Percentiles rank a stretch among this genome's conserved stretches.
phyloP scores from a whole-genome alignment of 1,140 invertebrate species.

The Hestina assimilis region DNA sequence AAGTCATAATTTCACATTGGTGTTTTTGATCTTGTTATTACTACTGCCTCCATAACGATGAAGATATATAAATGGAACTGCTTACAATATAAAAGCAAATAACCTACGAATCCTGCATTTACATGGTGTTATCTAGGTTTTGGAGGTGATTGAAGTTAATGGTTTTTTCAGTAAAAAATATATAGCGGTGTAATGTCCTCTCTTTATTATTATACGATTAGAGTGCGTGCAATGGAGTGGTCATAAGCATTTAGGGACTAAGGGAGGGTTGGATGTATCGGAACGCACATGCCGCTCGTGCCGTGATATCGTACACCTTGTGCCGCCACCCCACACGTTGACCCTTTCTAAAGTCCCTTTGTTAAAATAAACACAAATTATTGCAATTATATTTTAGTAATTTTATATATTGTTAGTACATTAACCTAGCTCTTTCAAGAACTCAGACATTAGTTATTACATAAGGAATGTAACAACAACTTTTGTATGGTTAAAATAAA shows the following conservation, averaged over 20 bases:
- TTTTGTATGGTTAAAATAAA: too few relatives aligned
- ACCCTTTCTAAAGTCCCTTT: slow-evolving; percentile 56
- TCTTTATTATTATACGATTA: slow-evolving; percentile 53
- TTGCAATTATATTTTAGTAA: slow-evolving; percentile 39
- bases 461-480: too few relatives aligned
- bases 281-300: slow-evolving; percentile 66
- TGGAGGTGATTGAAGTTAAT: too few relatives aligned
- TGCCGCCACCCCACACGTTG: slow-evolving; percentile 56
- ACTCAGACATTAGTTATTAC: neutral
- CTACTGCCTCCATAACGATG: too few relatives aligned
- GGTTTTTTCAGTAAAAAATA: too few relatives aligned
- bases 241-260: slow-evolving; percentile 37
- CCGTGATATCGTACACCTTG: slow-evolving; percentile 73
- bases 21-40: too few relatives aligned
- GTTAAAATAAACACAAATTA: slow-evolving; percentile 44
- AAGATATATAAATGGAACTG: too few relatives aligned
- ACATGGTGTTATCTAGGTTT: too few relatives aligned
- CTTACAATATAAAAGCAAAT: neutral
- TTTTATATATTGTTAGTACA: slow-evolving; percentile 1
- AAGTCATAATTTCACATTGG: too few relatives aligned
- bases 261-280: slow-evolving; percentile 53
- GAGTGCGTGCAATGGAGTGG: slow-evolving; percentile 43
- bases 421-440: neutral
- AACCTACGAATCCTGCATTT: too few relatives aligned
- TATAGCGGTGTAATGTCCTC: neutral